A percentile compares a stretch with the other conserved stretches of the same genome.
These are phyloP conservation scores for Eucidaris tribuloides DNA, from an alignment of 35 echinoderm and acorn worm genomes.

Conservation along the genomic window DNA sequence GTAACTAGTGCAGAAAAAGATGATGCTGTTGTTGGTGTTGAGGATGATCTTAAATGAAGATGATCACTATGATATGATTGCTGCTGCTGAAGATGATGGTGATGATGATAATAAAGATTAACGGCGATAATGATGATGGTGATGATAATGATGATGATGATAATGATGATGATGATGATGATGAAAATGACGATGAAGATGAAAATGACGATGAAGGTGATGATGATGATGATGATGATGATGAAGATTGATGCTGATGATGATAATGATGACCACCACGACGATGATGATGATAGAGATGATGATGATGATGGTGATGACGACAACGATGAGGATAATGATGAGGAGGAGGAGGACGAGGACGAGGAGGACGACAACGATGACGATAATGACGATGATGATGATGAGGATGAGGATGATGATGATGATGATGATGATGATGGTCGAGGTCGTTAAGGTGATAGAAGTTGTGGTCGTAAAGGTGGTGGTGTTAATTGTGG, in stretches of 20 bases:
- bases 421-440: background rate
- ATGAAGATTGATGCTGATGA: background rate
- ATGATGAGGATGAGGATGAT: background rate
- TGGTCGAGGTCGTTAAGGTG: background rate
- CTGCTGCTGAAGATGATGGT: no score
- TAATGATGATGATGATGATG: background rate
- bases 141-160: no score
- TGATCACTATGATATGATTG: no score
- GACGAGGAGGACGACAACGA: background rate
- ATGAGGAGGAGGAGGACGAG: background rate
- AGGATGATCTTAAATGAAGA: no score
- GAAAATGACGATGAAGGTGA: background rate
- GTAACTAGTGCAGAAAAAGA: no score
- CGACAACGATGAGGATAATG: background rate
- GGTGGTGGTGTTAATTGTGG: background rate
- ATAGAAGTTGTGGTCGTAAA: no score
- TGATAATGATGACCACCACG: background rate
- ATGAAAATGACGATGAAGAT: background rate
- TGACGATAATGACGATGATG: background rate
- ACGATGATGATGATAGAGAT: background rate
- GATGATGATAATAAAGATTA: no score
- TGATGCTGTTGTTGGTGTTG: no score
- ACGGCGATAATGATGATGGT: no score
- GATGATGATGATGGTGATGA: background rate
- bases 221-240: background rate